Percentiles rank a stretch among this genome's conserved stretches.
Conservation (phyloP, 1,140 invertebrate species). For the Drosophila paulistorum region DNA sequence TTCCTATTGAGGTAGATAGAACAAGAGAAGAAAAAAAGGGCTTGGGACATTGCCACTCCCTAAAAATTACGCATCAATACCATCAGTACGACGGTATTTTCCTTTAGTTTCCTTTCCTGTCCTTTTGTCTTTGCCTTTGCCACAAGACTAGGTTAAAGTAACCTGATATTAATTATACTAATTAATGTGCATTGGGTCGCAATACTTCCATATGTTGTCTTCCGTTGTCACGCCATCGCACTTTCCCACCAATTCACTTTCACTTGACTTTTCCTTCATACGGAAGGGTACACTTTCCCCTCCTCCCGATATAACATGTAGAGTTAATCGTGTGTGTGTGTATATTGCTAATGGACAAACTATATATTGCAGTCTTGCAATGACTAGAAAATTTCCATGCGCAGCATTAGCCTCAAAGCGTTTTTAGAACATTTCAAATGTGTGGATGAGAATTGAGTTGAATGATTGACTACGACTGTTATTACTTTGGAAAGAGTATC, state of each 20-base stretch:
- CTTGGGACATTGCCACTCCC: conserved; percentile 34
- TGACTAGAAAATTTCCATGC: conserved; percentile 1
- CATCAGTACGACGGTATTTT: conserved; percentile 21
- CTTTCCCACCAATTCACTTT: conserved; percentile 34
- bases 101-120: conserved; percentile 1
- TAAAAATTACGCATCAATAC: conserved; percentile 20
- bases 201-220: conserved; percentile 34
- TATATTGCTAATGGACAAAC: neutral
- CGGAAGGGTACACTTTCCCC: neutral
- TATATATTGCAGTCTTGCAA: neutral
- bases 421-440: neutral
- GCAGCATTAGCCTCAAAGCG: neutral
- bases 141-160: conserved; percentile 33
- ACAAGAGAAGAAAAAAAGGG: neutral
- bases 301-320: neutral
- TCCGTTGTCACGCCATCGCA: conserved; percentile 17
- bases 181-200: conserved; percentile 58
- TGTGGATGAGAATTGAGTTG: neutral
- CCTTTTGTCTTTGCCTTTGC: neutral
- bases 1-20: conserved; percentile 9
- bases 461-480: conserved; percentile 10
- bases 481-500: neutral
- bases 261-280: conserved; percentile 18
- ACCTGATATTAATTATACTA: conserved; percentile 67
- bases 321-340: neutral